Evolutionary conservation across 1,140 invertebrate genomes (phyloP).

Genomic region (Cydia strobilella): DNA sequence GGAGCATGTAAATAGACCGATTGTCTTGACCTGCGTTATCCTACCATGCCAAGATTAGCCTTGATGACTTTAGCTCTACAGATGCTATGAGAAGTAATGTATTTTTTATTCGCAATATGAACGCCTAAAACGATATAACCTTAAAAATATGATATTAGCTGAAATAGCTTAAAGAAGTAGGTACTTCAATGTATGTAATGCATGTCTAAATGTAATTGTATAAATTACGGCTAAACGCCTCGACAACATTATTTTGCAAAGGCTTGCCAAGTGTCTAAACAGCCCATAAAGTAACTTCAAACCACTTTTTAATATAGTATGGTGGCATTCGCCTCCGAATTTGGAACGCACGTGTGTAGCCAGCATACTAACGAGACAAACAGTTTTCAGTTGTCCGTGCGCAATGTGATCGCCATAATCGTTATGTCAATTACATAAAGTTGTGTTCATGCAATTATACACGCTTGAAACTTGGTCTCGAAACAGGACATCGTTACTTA

Average conservation of each 20-base stretch:
- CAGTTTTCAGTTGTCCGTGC: constrained; percentile 16
- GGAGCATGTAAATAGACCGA: too few relatives aligned
- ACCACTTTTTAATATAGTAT: constrained; percentile 10
- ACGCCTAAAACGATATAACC: too few relatives aligned
- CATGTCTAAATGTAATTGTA: too few relatives aligned
- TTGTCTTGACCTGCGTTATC: too few relatives aligned
- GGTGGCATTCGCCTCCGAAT: constrained; percentile 19
- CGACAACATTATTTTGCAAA: not conserved
- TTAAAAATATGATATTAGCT: too few relatives aligned
- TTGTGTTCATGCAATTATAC: not conserved
- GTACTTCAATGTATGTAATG: too few relatives aligned
- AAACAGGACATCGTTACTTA: constrained; percentile 24
- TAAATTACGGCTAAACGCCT: too few relatives aligned
- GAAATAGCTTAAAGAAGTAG: too few relatives aligned
- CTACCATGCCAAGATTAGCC: too few relatives aligned
- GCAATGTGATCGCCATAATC: constrained; percentile 9
- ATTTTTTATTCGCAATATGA: too few relatives aligned
- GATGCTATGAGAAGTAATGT: too few relatives aligned
- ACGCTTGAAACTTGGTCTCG: not conserved
- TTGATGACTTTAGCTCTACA: too few relatives aligned
- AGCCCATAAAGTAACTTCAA: not conserved
- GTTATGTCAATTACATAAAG: constrained; percentile 28
- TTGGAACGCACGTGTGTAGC: constrained; percentile 29
- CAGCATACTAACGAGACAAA: constrained; percentile 29
- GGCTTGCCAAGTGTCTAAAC: not conserved